These are phyloP conservation scores for Platichthys flesus DNA, from an alignment of 2,113 vertebrate species.

Conservation along the genomic window DNA sequence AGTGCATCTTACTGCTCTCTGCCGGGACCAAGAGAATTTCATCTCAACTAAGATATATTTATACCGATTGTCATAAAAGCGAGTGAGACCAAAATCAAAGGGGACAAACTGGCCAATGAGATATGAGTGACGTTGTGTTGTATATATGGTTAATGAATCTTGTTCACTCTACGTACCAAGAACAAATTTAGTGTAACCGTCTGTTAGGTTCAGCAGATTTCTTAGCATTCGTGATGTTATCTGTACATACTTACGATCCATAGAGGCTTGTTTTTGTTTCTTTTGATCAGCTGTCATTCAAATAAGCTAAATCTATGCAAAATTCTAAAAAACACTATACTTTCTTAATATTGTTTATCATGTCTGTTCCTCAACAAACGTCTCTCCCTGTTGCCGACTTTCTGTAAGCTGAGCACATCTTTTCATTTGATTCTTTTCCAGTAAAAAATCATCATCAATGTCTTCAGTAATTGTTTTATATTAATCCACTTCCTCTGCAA, in stretches of 20 bases:
- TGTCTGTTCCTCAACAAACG: conserved; percentile 25
- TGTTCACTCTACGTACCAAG: conserved; percentile 15
- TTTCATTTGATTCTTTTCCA: conserved; percentile 32
- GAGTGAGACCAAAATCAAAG: conserved; percentile 64
- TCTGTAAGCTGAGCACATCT: conserved; percentile 34
- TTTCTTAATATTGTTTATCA: conserved; percentile 21
- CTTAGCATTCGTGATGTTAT: conserved; percentile 19
- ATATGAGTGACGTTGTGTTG: conserved; percentile 29
- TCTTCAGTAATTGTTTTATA: conserved; percentile 17
- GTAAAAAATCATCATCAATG: conserved; percentile 33
- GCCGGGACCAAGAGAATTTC: conserved; percentile 4
- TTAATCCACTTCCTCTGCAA: conserved; percentile 47
- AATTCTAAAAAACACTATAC: conserved; percentile 10
- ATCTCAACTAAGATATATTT: conserved; percentile 20
- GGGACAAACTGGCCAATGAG: conserved; percentile 30
- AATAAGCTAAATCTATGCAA: conserved; percentile 44
- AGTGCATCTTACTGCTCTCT: conserved; percentile 9
- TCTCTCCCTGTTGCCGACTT: conserved; percentile 15
- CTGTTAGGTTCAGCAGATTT: not conserved
- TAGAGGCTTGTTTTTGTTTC: conserved; percentile 14
- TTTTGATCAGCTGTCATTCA: conserved; percentile 35
- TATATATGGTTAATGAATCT: conserved; percentile 33
- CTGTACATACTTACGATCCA: conserved; percentile 37
- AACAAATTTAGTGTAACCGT: conserved; percentile 32
- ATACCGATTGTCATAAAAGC: conserved; percentile 37